Conservation (phyloP, 2,113 vertebrate genomes). For the Scalopus aquaticus region DNA sequence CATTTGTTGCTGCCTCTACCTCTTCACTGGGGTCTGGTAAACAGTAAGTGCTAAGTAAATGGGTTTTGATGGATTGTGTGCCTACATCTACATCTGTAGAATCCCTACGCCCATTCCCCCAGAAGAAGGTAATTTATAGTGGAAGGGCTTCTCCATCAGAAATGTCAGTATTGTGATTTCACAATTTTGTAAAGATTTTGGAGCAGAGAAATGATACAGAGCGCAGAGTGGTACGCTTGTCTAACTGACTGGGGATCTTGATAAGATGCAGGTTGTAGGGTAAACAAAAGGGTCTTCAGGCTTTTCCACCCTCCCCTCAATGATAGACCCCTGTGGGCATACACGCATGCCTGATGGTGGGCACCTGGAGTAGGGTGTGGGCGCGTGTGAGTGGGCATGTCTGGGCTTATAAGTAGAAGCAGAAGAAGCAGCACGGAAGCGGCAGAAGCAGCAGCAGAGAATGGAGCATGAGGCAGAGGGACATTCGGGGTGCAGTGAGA, state of each 20-base stretch:
- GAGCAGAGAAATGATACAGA: not conserved
- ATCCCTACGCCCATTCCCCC: not conserved
- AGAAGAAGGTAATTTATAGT: not conserved
- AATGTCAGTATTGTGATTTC: not conserved
- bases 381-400: too few species aligned
- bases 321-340: too few species aligned
- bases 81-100: too few species aligned
- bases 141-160: not conserved
- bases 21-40: not conserved
- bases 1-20: not conserved
- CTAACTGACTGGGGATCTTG: not conserved
- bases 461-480: too few species aligned
- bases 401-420: too few species aligned
- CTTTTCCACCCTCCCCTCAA: too few species aligned
- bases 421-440: too few species aligned
- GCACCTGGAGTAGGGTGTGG: too few species aligned
- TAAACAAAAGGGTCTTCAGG: too few species aligned
- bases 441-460: too few species aligned
- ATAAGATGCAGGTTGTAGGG: not conserved
- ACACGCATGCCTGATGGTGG: too few species aligned
- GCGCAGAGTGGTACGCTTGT: not conserved
- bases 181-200: not conserved
- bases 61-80: not conserved
- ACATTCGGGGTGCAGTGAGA: too few species aligned
- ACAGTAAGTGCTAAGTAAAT: not conserved